phyloP scores from a whole-genome alignment of 1,140 invertebrate species.

The Eciton burchellii region DNA sequence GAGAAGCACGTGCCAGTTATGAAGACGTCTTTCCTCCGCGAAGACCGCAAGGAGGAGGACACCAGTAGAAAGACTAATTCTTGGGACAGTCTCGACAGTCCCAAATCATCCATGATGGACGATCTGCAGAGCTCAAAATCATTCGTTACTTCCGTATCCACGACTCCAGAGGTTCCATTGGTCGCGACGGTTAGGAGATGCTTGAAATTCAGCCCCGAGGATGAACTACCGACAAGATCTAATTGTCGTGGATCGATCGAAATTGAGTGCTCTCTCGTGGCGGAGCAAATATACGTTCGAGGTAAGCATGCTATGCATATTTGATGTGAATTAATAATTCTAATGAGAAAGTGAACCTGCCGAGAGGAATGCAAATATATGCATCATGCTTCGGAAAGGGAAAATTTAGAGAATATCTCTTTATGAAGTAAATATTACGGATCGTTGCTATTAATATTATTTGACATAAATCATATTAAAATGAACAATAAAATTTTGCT shows the following conservation, averaged over 20 bases:
- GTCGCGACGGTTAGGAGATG: constrained; percentile 84
- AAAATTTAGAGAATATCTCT: background rate
- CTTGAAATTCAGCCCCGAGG: constrained; percentile 84
- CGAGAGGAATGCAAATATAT: background rate
- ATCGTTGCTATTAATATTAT: background rate
- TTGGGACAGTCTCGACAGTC: constrained; percentile 83
- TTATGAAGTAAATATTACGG: background rate
- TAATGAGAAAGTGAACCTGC: background rate
- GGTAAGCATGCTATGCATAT: constrained; percentile 73
- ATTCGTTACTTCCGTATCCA: constrained; percentile 77
- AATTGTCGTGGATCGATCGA: constrained; percentile 81
- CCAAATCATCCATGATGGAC: constrained; percentile 81
- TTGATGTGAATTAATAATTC: constrained; percentile 1
- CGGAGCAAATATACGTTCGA: constrained; percentile 81
- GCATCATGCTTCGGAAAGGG: background rate
- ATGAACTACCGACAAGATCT: constrained; percentile 70
- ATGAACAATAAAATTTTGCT: background rate
- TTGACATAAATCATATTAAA: background rate
- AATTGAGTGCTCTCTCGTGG: constrained; percentile 81
- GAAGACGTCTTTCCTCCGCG: constrained; percentile 55
- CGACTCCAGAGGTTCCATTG: constrained; percentile 82
- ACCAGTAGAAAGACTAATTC: constrained; percentile 71
- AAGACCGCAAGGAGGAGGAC: constrained; percentile 69
- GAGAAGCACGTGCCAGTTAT: constrained; percentile 43
- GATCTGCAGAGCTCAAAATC: constrained; percentile 82